These are phyloP conservation scores for Matsumurasca onukii DNA, from an alignment of 1,140 invertebrate genomes.

Conservation along the genomic window DNA sequence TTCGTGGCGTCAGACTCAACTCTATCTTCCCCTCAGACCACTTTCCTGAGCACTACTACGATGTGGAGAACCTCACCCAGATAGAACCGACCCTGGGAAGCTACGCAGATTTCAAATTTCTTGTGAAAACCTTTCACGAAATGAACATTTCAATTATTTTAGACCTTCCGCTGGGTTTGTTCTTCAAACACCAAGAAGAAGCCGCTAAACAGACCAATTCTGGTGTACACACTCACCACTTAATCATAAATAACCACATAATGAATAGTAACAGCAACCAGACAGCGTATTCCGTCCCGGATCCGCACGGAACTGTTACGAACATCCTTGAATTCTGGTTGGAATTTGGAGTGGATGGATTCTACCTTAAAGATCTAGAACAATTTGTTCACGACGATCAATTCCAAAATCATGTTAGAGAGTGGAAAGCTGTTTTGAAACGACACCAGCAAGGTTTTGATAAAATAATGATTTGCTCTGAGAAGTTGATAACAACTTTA, in stretches of 20 bases:
- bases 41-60: slow-evolving; percentile 68
- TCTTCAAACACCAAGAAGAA: slow-evolving; percentile 47
- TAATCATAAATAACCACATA: slow-evolving; percentile 39
- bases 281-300: not conserved
- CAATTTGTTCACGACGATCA: slow-evolving; percentile 50
- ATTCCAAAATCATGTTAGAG: slow-evolving; percentile 53
- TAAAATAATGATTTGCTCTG: slow-evolving; percentile 65
- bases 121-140: slow-evolving; percentile 59
- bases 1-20: slow-evolving; percentile 67
- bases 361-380: slow-evolving; percentile 74
- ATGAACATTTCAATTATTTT: slow-evolving; percentile 70
- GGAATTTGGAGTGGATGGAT: slow-evolving; percentile 68
- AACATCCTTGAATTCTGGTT: slow-evolving; percentile 65
- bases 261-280: slow-evolving; percentile 30
- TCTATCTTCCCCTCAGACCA: slow-evolving; percentile 69
- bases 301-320: slow-evolving; percentile 47
- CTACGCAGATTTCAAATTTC: slow-evolving; percentile 61
- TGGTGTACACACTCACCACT: slow-evolving; percentile 28
- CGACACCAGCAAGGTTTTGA: slow-evolving; percentile 40
- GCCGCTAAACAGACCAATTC: slow-evolving; percentile 3
- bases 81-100: slow-evolving; percentile 65
- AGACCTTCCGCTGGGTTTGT: slow-evolving; percentile 69
- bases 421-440: slow-evolving; percentile 65
- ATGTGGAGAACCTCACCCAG: slow-evolving; percentile 59
- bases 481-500: slow-evolving; percentile 50